Percentiles rank a stretch among this genome's conserved stretches.
Conservation (phyloP, 2,888 invertebrate species). For the Polylopha cassiicola region DNA sequence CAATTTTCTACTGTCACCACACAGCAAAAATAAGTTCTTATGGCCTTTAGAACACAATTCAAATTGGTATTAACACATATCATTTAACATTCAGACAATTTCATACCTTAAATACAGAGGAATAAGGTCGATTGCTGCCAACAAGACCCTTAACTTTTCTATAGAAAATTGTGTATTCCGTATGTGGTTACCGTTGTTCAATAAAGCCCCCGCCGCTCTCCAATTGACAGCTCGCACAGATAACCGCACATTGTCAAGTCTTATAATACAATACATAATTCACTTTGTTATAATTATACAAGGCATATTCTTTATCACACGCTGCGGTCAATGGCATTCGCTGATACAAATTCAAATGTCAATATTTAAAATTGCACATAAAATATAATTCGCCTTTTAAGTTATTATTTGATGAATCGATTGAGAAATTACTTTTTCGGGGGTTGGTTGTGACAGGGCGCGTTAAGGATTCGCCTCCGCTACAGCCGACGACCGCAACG, state of each 20-base stretch:
- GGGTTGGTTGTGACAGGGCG: not conserved
- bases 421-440: no score
- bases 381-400: no score
- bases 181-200: slow-evolving; percentile 4
- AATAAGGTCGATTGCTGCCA: no score
- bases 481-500: slow-evolving; percentile 43
- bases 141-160: no score
- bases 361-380: no score
- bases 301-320: slow-evolving; percentile 64
- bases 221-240: slow-evolving; percentile 61
- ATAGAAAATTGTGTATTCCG: not conserved
- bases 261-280: slow-evolving; percentile 66
- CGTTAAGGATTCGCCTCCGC: no score
- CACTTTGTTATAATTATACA: slow-evolving; percentile 73
- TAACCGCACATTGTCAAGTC: slow-evolving; percentile 64
- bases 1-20: no score
- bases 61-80: no score
- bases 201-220: slow-evolving; percentile 56
- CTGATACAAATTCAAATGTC: no score
- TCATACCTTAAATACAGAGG: no score
- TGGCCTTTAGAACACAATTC: slow-evolving; percentile 3
- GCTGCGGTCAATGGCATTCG: slow-evolving; percentile 42
- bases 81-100: no score
- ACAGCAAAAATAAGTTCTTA: not conserved
- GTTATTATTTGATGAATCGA: no score